These are phyloP conservation scores for Pseudomyrmex flavicornis DNA, from an alignment of 1,140 invertebrate genomes.

Conservation along the genomic window DNA sequence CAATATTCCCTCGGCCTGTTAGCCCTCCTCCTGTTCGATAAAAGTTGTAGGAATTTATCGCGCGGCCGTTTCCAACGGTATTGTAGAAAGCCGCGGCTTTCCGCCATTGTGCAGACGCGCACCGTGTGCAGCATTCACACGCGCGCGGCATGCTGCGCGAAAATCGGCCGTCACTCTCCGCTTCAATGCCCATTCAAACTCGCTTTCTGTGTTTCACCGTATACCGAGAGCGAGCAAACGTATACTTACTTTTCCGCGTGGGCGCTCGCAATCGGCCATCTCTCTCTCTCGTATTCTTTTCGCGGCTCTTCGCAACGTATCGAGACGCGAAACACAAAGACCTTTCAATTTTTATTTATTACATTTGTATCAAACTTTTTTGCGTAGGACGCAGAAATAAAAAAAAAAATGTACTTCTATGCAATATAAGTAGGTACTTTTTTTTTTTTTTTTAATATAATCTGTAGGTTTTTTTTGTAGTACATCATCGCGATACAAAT, in stretches of 20 bases:
- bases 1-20: conserved; percentile 77
- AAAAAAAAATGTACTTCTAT: no score
- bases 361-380: no score
- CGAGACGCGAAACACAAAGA: no score
- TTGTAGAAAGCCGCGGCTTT: conserved; percentile 75
- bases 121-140: conserved; percentile 74
- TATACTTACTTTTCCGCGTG: no score
- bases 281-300: no score
- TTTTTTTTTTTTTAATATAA: neutral
- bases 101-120: conserved; percentile 73
- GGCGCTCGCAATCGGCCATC: neutral
- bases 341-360: no score
- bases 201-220: conserved; percentile 64
- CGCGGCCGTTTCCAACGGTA: conserved; percentile 76
- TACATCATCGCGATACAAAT: neutral
- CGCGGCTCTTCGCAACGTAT: no score
- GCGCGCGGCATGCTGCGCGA: conserved; percentile 53
- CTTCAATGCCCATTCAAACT: conserved; percentile 69
- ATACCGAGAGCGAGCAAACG: neutral
- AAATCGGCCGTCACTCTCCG: conserved; percentile 40
- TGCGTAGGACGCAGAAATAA: no score
- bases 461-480: neutral
- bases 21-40: conserved; percentile 75
- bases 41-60: conserved; percentile 82
- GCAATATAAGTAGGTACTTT: no score